Evolutionary conservation across 1,140 invertebrate genomes (phyloP).

Genomic region (Lordiphosa collinella): DNA sequence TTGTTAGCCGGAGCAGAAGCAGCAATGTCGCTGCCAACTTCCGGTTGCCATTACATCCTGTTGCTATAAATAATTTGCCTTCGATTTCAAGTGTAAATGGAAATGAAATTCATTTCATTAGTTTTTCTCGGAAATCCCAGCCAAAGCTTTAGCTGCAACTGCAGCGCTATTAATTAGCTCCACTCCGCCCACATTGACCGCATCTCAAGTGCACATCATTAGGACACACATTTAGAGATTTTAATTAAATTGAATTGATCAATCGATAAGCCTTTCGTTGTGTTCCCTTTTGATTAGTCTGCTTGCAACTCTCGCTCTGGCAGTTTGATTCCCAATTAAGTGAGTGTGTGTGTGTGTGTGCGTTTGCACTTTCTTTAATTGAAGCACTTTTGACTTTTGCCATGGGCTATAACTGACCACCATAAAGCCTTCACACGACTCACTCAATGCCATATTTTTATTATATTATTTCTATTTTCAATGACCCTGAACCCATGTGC

Average conservation of each 20-base stretch:
- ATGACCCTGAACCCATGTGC: constrained; percentile 31
- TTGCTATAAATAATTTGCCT: constrained; percentile 52
- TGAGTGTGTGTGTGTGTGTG: constrained; percentile 17
- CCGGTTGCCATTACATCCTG: constrained; percentile 67
- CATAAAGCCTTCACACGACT: neutral
- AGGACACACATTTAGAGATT: constrained; percentile 53
- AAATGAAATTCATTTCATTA: constrained; percentile 68
- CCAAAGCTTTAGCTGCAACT: neutral
- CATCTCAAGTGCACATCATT: constrained; percentile 56
- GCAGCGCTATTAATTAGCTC: constrained; percentile 47
- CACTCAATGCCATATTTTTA: constrained; percentile 2
- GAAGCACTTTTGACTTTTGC: constrained; percentile 27
- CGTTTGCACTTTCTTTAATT: constrained; percentile 65
- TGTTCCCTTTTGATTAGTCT: constrained; percentile 30
- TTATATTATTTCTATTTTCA: neutral
- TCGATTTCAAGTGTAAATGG: constrained; percentile 53
- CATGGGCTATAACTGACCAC: constrained; percentile 3
- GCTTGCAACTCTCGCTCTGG: neutral
- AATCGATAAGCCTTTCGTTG: constrained; percentile 31
- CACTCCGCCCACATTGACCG: constrained; percentile 12
- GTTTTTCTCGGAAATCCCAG: constrained; percentile 12
- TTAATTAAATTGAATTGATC: constrained; percentile 56
- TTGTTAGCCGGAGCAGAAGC: constrained; percentile 52
- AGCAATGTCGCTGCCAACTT: constrained; percentile 39
- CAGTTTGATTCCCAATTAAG: constrained; percentile 29